phyloP scores from a whole-genome alignment of 2,888 invertebrate species.

The Antheraea yamamai region DNA sequence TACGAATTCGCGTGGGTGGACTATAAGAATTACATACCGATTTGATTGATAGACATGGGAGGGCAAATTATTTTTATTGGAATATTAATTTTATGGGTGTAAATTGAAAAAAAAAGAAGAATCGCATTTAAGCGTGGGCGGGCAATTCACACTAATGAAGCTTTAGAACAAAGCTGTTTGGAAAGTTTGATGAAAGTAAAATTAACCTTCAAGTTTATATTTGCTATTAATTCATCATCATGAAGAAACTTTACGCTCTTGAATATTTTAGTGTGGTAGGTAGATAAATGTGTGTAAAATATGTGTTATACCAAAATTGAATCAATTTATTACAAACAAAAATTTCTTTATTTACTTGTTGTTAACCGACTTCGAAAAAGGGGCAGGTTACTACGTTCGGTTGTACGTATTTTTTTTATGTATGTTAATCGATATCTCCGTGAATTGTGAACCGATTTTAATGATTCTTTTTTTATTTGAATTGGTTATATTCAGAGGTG shows the following conservation, averaged over 20 bases:
- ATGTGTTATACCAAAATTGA: too few species aligned
- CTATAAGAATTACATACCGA: slow-evolving; percentile 58
- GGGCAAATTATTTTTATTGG: slow-evolving; percentile 43
- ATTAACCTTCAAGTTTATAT: not conserved
- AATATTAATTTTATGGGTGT: slow-evolving; percentile 49
- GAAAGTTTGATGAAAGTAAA: slow-evolving; percentile 21
- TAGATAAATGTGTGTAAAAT: too few species aligned
- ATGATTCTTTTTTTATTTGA: too few species aligned
- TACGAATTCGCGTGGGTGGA: slow-evolving; percentile 65
- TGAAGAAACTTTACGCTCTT: not conserved
- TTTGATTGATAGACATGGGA: slow-evolving; percentile 61
- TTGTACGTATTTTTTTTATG: too few species aligned
- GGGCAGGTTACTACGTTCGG: too few species aligned
- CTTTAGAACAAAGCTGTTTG: slow-evolving; percentile 17
- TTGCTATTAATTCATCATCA: not conserved
- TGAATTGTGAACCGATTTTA: too few species aligned
- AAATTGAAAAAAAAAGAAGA: slow-evolving; percentile 49
- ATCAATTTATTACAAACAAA: too few species aligned
- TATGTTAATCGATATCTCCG: too few species aligned
- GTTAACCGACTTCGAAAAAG: too few species aligned
- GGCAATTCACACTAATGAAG: slow-evolving; percentile 17
- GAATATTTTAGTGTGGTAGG: too few species aligned
- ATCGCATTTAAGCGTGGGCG: slow-evolving; percentile 24
- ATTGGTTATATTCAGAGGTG: too few species aligned
- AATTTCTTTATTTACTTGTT: too few species aligned